Base-by-base conservation (phyloP, 2,113 vertebrate species). In the Neolamprologus cancellatus region DNA sequence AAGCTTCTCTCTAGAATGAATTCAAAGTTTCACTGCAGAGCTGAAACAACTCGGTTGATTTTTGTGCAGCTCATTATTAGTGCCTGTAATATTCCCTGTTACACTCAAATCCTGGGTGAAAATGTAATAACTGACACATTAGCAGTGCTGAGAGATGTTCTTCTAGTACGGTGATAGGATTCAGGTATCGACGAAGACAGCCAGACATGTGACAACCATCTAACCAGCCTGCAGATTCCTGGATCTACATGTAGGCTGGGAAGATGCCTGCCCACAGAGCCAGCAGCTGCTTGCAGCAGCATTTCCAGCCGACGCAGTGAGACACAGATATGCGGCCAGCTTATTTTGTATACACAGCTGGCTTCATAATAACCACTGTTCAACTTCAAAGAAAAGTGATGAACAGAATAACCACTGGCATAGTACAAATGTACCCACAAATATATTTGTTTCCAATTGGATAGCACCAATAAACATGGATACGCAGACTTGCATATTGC, bases 201-300 rank as follows among this genome's bases (percentile, higher is more conserved):
- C 96, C 95, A 94, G 96, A 96, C 96, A 96, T 96, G 96, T 97
- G 97, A 98, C 98, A 98, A 98, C 97, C 98, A 98, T 98, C 97
- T 98, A 97, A 98, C 98, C 97, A 98, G 97, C 97, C 98, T 98
- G 98, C 98, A 98, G 97, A 98, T 97, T 96, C 97, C 94, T 92
- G 96, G 97, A 98, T 97, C 98, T 96, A 98, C 97, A 94, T 98
- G 97, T 97, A 98, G 97, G 96, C 97, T 98, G 97, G 97, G 95
- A 97, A 98, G 97, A 98, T 98, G 97, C 97, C 97, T 98, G 97
- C 97, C 96, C 97, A 97, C 96, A 96, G 95, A 96, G 91, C 89
- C 96, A 96, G 95, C 95, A 66, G 85, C 79, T 79, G 36, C 30
- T 85, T 46, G 90, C 79, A 79, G 89, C 79, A 59, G 82, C 34